phyloP scores from a whole-genome alignment of 2,113 vertebrate genomes.

The Corydoras sp. region DNA sequence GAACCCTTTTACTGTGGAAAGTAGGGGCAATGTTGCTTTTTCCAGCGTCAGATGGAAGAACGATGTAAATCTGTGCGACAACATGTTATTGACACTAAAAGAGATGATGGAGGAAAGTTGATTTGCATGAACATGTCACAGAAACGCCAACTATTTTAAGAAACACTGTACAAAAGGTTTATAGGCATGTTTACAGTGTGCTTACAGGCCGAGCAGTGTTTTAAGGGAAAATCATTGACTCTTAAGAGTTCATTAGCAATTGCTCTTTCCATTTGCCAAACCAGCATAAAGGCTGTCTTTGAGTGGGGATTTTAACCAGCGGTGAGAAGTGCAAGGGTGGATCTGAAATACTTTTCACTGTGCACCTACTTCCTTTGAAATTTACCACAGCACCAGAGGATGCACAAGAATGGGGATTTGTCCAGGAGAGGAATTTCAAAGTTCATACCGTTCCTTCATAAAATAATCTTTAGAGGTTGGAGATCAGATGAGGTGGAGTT shows the following conservation, averaged over 20 bases:
- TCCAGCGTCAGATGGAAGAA: slow-evolving; percentile 13
- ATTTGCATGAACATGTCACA: slow-evolving; percentile 25
- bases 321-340: slow-evolving; percentile 14
- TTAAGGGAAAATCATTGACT: slow-evolving; percentile 30
- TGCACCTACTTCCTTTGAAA: slow-evolving; percentile 4
- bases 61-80: slow-evolving; percentile 4
- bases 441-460: too few species aligned
- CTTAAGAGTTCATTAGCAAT: slow-evolving; percentile 28
- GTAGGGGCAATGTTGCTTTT: slow-evolving; percentile 19
- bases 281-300: slow-evolving; percentile 31
- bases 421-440: not conserved
- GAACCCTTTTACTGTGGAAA: slow-evolving; percentile 27
- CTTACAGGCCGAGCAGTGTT: slow-evolving; percentile 32
- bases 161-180: slow-evolving; percentile 41
- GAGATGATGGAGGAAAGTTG: slow-evolving; percentile 37
- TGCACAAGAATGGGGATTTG: not conserved
- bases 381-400: not conserved
- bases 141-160: slow-evolving; percentile 38
- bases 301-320: slow-evolving; percentile 21
- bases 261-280: slow-evolving; percentile 33
- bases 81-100: slow-evolving; percentile 34
- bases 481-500: too few species aligned
- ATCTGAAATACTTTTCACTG: slow-evolving; percentile 1
- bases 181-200: slow-evolving; percentile 40
- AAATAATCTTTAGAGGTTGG: too few species aligned